Evolutionary conservation across 2,797 vertebrate genomes (phyloP), one percentile per base, ranked within the genome.

Genomic region (Myripristis jacobus): DNA sequence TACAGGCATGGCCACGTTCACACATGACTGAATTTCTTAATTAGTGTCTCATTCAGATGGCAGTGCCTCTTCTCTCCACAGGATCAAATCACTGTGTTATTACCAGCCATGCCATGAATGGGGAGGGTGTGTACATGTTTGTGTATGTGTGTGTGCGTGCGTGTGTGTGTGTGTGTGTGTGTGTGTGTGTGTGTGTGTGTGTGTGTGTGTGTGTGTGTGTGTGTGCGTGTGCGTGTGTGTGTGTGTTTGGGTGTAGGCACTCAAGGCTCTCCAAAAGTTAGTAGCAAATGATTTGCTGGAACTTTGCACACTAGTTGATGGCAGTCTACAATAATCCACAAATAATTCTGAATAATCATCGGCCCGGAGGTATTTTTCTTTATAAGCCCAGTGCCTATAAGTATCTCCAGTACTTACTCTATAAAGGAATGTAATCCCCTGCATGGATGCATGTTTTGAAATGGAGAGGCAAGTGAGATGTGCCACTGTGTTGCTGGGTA

Each of bases 21-120:
- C 86, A 85, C 79, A 85, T 80, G 83, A 87, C 74, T 86, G 76
- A 31, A 80, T 86, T 86, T 80, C 75, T 79, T 89, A 87, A 89
- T 88, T 88, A 86, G 74, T 70, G 69, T 72, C 72, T 88, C 77
- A 79, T 85, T 86, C 77, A 68, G 66, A 73, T 59, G 67, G 50
- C 73, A 46, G 57, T 57, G 73, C 58, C 47, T 82, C 53, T 71
- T 77, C 74, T 73, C 77, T 65, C 70, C 50, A 57, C 41, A 76
- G 81, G 62, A 87, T 83, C 71, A 87, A 81, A 81, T 85, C 60
- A 38, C 57, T 31, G 78, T 66, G 65, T 79, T 77, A 80, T 80
- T 85, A 76, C 9, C 27, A 74, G 65, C 27, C 52, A 67, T 69
- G 83, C 51, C n/a, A 46, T 16, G 3, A 69, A 31, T 31, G 65